Evolutionary conservation across 2,888 invertebrate genomes (phyloP), one percentile per base, ranked within the genome.

Genomic region (Pristionchus entomophagus): DNA sequence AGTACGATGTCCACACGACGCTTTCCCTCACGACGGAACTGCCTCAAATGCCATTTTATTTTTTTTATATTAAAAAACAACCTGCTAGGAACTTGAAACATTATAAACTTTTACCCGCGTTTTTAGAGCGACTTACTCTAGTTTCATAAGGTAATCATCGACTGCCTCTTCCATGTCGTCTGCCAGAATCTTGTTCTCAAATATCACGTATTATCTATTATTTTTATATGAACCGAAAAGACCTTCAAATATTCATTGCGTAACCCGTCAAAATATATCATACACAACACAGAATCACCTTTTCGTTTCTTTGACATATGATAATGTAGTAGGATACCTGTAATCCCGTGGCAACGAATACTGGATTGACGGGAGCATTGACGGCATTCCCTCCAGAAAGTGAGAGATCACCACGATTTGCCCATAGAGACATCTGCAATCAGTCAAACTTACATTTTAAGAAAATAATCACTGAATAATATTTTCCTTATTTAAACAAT

Each of bases 331-430:
- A 22, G 14, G 22, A 19, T 38, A 38, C 69, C 69, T 69, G 69
- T 22, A 69, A 22, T 35, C 29, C 29, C 38, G 82, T 65, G 41
- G 83, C 83, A 29, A 65, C 45, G 49, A 45, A 81, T 5, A 81
- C 56, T 32, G 80, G 80, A 32, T 81, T 81, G 29, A 22, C 3
- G 29, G 80, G 35, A 22, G 32, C 12, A 26, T 26, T 56, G 80
- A 81, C 78, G 5, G 38, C 22, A 32, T 93, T 94, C 26, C 97
- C 97, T 53, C 95, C 95, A 0, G 97, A 96, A 73, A 98, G 94
- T 0, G 97, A 97, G 82, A 99, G 94, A 94, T 99, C 99, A 93
- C 96, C 97, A 93, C 96, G 96, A 94, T 99, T 99, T 0, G 97
- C 96, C 99, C 99, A 99, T 19, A 99, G 95, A 92, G 96, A 96